Conservation (phyloP, 2,888 invertebrate species). For the Ophion ventricosus region DNA sequence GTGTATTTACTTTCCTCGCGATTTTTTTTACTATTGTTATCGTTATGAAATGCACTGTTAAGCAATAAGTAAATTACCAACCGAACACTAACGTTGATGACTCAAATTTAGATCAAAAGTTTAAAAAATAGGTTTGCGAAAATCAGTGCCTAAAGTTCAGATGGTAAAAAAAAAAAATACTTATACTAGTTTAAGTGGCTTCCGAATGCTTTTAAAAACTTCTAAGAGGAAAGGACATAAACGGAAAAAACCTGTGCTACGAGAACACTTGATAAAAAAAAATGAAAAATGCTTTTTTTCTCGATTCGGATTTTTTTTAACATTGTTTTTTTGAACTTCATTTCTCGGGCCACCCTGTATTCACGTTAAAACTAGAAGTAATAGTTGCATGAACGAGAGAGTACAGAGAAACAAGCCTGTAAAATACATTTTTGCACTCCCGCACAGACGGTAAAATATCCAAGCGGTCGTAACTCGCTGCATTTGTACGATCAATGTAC, state of each 20-base stretch:
- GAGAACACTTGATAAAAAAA: too few relatives aligned
- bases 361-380: conserved; percentile 47
- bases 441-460: not conserved
- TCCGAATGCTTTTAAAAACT: too few relatives aligned
- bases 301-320: not conserved
- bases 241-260: too few relatives aligned
- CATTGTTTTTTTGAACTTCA: not conserved
- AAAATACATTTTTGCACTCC: conserved; percentile 35
- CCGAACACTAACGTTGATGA: too few relatives aligned
- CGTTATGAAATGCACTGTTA: too few relatives aligned
- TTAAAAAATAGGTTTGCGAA: not conserved
- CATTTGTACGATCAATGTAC: not conserved
- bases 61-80: too few relatives aligned
- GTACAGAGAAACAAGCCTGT: conserved; percentile 42
- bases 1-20: too few relatives aligned
- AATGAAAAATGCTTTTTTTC: too few relatives aligned
- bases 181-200: too few relatives aligned
- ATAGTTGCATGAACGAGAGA: conserved; percentile 54
- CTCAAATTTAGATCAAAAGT: too few relatives aligned
- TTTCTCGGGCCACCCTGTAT: conserved; percentile 5
- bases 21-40: too few relatives aligned
- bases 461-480: not conserved
- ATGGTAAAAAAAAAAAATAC: not conserved
- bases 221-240: too few relatives aligned
- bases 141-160: not conserved